Evolutionary conservation across 2,888 invertebrate genomes (phyloP).

Genomic region (Amphimallon solstitiale): DNA sequence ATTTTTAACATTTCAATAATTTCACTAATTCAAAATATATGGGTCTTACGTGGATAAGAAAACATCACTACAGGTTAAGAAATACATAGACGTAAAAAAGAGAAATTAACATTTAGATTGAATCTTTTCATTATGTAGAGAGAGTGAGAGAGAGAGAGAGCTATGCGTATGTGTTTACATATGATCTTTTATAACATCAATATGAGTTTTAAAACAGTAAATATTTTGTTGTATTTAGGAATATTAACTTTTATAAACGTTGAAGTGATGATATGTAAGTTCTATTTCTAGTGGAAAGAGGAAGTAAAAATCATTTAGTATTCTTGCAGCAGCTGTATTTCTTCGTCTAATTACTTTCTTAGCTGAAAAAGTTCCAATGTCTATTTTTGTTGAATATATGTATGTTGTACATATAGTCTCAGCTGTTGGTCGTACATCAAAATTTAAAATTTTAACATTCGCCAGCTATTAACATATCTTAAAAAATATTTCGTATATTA

Average conservation of each 20-base stretch:
- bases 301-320: conserved; percentile 51
- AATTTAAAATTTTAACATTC: conserved; percentile 14
- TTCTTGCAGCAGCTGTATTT: conserved; percentile 44
- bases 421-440: conserved; percentile 54
- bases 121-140: too few species aligned
- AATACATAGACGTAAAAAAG: too few species aligned
- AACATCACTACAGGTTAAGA: too few species aligned
- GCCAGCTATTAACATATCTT: not conserved
- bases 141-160: too few species aligned
- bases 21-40: too few species aligned
- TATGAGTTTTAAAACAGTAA: not conserved
- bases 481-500: not conserved
- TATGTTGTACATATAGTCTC: conserved; percentile 48
- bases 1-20: too few species aligned
- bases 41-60: too few species aligned
- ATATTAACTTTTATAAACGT: conserved; percentile 1
- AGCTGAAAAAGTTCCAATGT: conserved; percentile 44
- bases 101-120: too few species aligned
- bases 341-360: conserved; percentile 48
- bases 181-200: not conserved
- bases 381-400: conserved; percentile 43
- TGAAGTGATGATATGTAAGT: conserved; percentile 25
- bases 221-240: conserved; percentile 9
- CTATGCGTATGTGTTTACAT: too few species aligned
- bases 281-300: conserved; percentile 50